Base-by-base conservation (phyloP, 2,888 invertebrate species). In the Hemistola chrysoprasaria region DNA sequence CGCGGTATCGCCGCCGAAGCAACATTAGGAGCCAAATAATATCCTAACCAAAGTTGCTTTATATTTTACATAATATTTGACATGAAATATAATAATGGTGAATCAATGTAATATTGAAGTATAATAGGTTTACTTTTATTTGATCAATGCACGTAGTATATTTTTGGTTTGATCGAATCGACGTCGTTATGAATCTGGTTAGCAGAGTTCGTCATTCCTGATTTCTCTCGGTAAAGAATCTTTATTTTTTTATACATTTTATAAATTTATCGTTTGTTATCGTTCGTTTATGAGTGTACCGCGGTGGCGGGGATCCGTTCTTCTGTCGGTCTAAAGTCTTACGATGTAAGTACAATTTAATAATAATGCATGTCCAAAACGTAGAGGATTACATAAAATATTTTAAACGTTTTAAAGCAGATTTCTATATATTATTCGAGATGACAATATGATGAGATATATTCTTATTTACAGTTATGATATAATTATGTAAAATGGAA, bases 221-320 rank as follows among this genome's bases (percentile, higher is more conserved):
- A 65, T 73, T 74, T 79, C 69, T 79, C 78, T 76, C 78, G 70
- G 71, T 71, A 65, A 79, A 65, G 85, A 82, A 88, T 86, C 84
- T 88, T 88, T 88, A 86, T 86, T 88, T 86, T 66, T 88, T 84
- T 86, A 84, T 80, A 84, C 77, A 71, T 84, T 86, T 86, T 84
- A 56, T 65, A 54, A 65, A 58, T 61, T 50, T 50, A 51, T 57
- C 56, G 47, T 43, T 58, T 50, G 47, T 58, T 52, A 45, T 52
- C 50, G 40, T 53, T 48, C 45, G 29, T 45, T 69, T 77, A 71
- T 68, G 62, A 66, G 64, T 61, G 71, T 73, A 75, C 55, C 57
- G 69, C 33, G 59, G 63, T 65, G 56, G 62, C 72, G 71, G 61
- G 55, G 55, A 36, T 74, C 70, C 60, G 60, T 61, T 64, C 65